These are phyloP conservation scores for Tachina lurida DNA, from an alignment of 2,888 invertebrate genomes.

Conservation along the genomic window DNA sequence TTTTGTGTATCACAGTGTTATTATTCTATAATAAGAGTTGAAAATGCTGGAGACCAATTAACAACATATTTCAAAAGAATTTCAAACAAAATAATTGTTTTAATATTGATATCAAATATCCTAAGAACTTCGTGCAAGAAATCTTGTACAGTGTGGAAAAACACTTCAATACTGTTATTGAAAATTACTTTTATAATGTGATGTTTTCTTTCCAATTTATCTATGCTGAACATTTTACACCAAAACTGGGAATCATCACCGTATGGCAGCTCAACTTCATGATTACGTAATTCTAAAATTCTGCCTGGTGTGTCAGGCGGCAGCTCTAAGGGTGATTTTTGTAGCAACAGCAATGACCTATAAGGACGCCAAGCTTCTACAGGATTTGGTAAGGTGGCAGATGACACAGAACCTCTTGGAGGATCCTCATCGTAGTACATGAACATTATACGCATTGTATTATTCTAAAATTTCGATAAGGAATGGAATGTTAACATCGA, in stretches of 20 bases:
- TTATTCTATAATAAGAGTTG: too few relatives aligned
- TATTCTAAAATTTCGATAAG: constrained; percentile 83
- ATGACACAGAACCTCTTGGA: constrained; percentile 84
- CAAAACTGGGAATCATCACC: constrained; percentile 86
- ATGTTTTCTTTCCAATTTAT: constrained; percentile 84
- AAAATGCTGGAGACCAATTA: too few relatives aligned
- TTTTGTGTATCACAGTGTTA: too few relatives aligned
- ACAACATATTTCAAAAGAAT: too few relatives aligned
- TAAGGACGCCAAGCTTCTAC: constrained; percentile 83
- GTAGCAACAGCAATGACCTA: constrained; percentile 85
- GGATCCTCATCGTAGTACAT: constrained; percentile 86
- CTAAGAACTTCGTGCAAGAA: too few relatives aligned
- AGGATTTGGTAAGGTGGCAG: constrained; percentile 84
- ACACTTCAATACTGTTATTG: neutral
- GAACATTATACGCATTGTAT: constrained; percentile 86
- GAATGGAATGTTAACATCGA: neutral
- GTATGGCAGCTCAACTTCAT: constrained; percentile 84
- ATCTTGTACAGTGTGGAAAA: too few relatives aligned
- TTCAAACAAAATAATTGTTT: too few relatives aligned
- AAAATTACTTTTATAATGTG: constrained; percentile 86
- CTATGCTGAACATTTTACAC: constrained; percentile 86
- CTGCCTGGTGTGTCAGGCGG: constrained; percentile 78
- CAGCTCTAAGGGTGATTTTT: constrained; percentile 84
- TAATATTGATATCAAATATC: too few relatives aligned
- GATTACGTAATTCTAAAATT: constrained; percentile 84